Percentiles rank a stretch among this genome's conserved stretches.
Conservation (phyloP, 2,888 invertebrate species). For the Caenorhabditis virilis region DNA sequence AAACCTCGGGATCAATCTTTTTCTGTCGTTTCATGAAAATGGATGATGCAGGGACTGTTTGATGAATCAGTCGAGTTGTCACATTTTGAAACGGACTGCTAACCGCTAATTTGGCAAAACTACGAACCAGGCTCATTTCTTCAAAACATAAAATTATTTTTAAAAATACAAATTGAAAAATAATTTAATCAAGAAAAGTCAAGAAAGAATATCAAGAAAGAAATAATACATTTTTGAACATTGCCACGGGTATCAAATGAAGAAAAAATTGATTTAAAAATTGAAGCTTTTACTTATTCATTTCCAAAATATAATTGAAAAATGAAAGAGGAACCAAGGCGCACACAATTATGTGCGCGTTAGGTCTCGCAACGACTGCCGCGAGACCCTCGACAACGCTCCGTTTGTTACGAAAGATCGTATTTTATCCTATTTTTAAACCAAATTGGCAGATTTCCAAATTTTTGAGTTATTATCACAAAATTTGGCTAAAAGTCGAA, state of each 20-base stretch:
- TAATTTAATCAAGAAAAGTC: not conserved
- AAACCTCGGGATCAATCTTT: constrained; percentile 66
- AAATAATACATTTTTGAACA: constrained; percentile 4
- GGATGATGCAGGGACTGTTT: constrained; percentile 30
- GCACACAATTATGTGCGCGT: constrained; percentile 1
- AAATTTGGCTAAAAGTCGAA: no score
- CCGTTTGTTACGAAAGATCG: not conserved
- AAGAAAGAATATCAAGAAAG: not conserved
- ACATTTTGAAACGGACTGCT: not conserved
- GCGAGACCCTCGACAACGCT: constrained; percentile 12
- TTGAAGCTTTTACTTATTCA: no score
- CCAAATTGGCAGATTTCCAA: not conserved
- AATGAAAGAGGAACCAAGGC: constrained; percentile 13
- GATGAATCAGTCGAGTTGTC: constrained; percentile 21
- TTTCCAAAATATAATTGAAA: not conserved
- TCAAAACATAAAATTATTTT: not conserved
- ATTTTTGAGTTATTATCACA: not conserved
- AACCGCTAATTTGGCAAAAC: constrained; percentile 14
- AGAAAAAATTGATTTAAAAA: no score
- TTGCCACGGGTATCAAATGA: no score
- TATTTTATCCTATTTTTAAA: constrained; percentile 11
- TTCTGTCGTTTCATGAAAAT: constrained; percentile 65
- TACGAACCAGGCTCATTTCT: constrained; percentile 28
- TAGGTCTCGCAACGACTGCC: constrained; percentile 22
- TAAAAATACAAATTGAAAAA: not conserved